Evolutionary conservation across 2,797 vertebrate species (phyloP).

Genomic region (Rhinophrynus dorsalis): DNA sequence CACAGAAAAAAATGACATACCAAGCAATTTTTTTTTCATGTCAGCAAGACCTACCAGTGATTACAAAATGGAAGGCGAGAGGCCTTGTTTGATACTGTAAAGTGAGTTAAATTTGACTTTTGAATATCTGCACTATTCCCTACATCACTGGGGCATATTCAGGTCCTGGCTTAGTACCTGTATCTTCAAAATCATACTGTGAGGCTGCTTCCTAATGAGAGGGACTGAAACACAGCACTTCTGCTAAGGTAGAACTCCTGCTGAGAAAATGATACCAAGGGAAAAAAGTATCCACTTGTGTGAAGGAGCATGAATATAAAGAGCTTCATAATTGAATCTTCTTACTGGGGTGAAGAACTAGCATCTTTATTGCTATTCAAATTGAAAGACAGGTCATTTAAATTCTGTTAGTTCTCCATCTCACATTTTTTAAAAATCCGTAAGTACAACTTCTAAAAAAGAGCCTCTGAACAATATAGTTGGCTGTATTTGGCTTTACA

Average conservation of each 20-base stretch:
- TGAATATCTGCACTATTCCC: constrained; percentile 7
- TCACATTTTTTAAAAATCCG: constrained; percentile 71
- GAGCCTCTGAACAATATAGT: constrained; percentile 71
- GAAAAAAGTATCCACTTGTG: constrained; percentile 67
- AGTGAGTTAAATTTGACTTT: constrained; percentile 2
- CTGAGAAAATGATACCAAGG: constrained; percentile 69
- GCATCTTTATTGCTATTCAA: constrained; percentile 68
- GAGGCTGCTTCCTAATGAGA: constrained; percentile 66
- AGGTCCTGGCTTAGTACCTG: constrained; percentile 44
- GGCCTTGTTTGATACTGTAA: constrained; percentile 31
- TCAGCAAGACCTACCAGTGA: constrained; percentile 5
- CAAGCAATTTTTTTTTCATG: too few relatives aligned
- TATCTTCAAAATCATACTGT: constrained; percentile 46
- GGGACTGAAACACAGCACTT: constrained; percentile 61
- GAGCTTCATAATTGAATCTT: constrained; percentile 74
- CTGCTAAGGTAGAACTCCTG: constrained; percentile 63
- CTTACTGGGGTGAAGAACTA: constrained; percentile 72
- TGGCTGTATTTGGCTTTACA: constrained; percentile 72
- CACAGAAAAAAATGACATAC: too few relatives aligned
- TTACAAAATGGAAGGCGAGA: constrained; percentile 1
- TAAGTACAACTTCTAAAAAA: constrained; percentile 70
- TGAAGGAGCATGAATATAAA: constrained; percentile 71
- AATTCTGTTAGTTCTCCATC: constrained; percentile 75
- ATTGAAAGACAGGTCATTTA: constrained; percentile 73
- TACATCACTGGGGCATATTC: constrained; percentile 9